Percentiles rank a stretch among this genome's conserved stretches.
Evolutionary conservation across 2,888 invertebrate species (phyloP).

Genomic region (Pristionchus entomophagus): DNA sequence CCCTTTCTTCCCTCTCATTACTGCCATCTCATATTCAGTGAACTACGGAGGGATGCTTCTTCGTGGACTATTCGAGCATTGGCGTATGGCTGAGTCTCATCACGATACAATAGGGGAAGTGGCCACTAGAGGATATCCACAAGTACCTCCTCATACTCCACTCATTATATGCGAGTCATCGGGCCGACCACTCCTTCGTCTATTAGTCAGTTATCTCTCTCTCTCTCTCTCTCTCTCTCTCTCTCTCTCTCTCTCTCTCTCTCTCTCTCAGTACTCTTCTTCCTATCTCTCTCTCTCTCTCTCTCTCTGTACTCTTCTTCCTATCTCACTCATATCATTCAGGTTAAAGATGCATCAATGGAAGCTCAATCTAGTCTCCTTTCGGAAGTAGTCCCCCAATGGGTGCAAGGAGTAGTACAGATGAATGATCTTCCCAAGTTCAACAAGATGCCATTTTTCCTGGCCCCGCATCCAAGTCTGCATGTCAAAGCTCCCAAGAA

Average conservation of each 20-base stretch:
- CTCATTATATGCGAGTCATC: constrained; percentile 96
- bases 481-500: constrained; percentile 85
- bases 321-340: too few species aligned
- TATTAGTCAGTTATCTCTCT: constrained; percentile 52
- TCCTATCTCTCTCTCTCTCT: neutral
- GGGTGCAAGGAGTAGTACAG: constrained; percentile 77
- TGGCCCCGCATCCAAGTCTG: constrained; percentile 90
- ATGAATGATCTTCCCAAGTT: constrained; percentile 89
- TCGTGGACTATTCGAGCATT: constrained; percentile 94
- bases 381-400: constrained; percentile 62
- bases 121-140: constrained; percentile 80
- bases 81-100: constrained; percentile 80
- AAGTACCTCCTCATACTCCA: constrained; percentile 94
- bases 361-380: constrained; percentile 56
- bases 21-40: constrained; percentile 82
- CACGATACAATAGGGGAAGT: constrained; percentile 41
- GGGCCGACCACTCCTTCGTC: constrained; percentile 91
- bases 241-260: neutral
- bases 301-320: too few species aligned
- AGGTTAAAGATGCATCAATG: constrained; percentile 56
- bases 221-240: neutral
- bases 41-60: constrained; percentile 94
- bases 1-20: neutral
- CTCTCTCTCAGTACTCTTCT: neutral
- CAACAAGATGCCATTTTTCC: constrained; percentile 95